Percentiles rank a stretch among this genome's conserved stretches.
These are phyloP conservation scores for Hylia prasina DNA, from an alignment of 2,113 vertebrate species.

Conservation along the genomic window DNA sequence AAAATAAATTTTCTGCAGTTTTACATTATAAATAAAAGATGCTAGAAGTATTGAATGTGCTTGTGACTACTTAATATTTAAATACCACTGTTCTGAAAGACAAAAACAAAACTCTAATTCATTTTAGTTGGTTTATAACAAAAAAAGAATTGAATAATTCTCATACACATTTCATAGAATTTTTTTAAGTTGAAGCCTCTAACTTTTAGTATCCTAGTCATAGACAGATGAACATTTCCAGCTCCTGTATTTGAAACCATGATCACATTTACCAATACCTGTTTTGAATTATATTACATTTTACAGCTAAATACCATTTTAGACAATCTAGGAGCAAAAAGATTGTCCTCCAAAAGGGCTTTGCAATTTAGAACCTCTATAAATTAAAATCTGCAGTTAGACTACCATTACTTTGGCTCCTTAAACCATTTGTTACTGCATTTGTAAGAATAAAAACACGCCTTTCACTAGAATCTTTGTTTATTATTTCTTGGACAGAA, in stretches of 20 bases:
- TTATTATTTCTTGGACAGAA: neutral
- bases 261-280: neutral
- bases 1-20: neutral
- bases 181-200: neutral
- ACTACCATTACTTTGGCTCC: neutral
- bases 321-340: neutral
- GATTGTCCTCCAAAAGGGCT: neutral
- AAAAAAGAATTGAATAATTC: neutral
- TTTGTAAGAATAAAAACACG: neutral
- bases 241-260: neutral
- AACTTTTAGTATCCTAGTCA: neutral
- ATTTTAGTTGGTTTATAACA: neutral
- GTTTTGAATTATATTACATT: neutral
- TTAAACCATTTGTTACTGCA: neutral
- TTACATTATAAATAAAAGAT: constrained; percentile 12
- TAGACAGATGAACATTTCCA: neutral
- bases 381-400: neutral
- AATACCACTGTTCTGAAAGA: neutral
- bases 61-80: constrained; percentile 1
- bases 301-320: neutral
- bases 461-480: neutral
- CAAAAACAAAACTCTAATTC: neutral
- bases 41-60: neutral
- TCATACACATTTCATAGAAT: neutral
- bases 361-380: neutral